Evolutionary conservation across 1,140 invertebrate species (phyloP), one percentile per base, ranked within the genome.

Genomic region (Drosophila tristis): DNA sequence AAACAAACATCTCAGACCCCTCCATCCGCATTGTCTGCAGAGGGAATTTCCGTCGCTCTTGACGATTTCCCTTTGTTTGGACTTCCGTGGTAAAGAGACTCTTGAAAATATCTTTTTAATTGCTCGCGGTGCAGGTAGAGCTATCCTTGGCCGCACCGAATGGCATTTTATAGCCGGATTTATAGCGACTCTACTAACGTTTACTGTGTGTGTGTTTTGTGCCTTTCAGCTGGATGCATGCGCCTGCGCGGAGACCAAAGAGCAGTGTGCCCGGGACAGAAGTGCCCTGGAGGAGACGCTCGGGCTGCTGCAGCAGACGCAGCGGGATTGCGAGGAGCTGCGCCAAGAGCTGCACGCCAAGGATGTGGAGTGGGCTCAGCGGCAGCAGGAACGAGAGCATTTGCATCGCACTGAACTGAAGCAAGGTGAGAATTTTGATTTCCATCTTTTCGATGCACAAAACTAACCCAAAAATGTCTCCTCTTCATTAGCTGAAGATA

Each of bases 161-260:
- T 4, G 13, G 35, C 11, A 39, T 5, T 39, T 29, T 44, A 44
- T 51, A 29, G 31, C 26, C 29, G 29, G 16, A 35, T 70, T 70
- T 70, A 70, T 70, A 70, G 66, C 51, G 51, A 57, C 50, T 57
- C 23, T 58, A 57, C 23, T 58, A 57, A 73, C 55, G 42, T n/a
- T 39, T 47, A 35, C 43, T 49, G 43, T 63, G 48, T 79, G 48
- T 79, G 75, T 47, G 25, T 50, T 49, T 47, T 63, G 48, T 79
- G 75, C 50, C 90, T 92, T 92, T 55, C 87, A 95, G 95, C 92
- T 95, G 70, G 94, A 95, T 70, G 94, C 94, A 1, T 94, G 93
- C 93, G 26, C 93, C 93, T 11, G 91, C 85, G 53, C 84, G 94
- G 48, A 94, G 93, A 90, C 91, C 92, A 65, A 93, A 94, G 75